These are phyloP conservation scores for Myzus persicae DNA, from an alignment of 1,140 invertebrate species.

Conservation along the genomic window DNA sequence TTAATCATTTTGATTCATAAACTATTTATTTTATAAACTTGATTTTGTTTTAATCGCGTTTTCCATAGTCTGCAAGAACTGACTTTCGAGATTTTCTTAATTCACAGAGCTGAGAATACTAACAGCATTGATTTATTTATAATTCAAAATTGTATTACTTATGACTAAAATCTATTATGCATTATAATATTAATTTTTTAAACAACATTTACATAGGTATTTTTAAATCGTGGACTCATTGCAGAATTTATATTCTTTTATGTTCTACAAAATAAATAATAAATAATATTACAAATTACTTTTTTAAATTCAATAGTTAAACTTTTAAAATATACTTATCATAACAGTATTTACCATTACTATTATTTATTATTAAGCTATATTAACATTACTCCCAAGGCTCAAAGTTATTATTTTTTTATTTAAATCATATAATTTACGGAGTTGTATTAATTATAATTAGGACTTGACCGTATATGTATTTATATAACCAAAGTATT, in stretches of 20 bases:
- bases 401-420: too few species aligned
- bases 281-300: not conserved
- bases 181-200: not conserved
- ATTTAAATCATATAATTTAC: too few species aligned
- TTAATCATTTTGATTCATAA: not conserved
- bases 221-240: not conserved
- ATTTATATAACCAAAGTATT: too few species aligned
- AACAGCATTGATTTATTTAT: not conserved
- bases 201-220: not conserved
- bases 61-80: not conserved
- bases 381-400: too few species aligned
- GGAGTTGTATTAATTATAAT: too few species aligned
- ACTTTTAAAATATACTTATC: not conserved
- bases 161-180: not conserved
- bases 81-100: not conserved
- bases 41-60: not conserved
- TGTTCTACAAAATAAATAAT: not conserved
- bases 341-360: not conserved
- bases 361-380: too few species aligned
- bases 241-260: not conserved
- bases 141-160: not conserved
- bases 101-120: not conserved
- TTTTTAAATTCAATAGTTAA: not conserved
- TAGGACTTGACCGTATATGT: too few species aligned
- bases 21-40: not conserved